Evolutionary conservation across 2,797 vertebrate genomes (phyloP).

Genomic region (Hypotaenidia okinawae): DNA sequence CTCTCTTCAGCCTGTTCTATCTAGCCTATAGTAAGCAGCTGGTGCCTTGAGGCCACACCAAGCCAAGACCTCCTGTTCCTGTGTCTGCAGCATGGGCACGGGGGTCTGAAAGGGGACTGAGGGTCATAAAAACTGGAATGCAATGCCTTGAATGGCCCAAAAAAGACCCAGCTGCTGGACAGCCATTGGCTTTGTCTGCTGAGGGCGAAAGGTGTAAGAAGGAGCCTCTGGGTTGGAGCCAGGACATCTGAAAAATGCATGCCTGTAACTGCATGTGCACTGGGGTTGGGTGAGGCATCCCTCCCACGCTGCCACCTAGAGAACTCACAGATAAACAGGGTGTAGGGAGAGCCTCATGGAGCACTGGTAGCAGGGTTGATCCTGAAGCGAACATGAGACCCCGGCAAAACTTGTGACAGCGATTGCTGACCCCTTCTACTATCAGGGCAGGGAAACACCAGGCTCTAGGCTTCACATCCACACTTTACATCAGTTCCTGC

Average conservation of each 20-base stretch:
- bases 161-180: neutral
- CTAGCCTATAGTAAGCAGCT: neutral
- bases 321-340: rapidly evolving
- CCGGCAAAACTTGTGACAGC: neutral
- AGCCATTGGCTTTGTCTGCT: neutral
- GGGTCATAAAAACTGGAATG: neutral
- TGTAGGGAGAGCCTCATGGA: rapidly evolving
- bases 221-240: neutral
- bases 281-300: neutral
- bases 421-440: neutral
- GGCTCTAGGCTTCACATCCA: neutral
- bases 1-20: neutral
- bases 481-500: neutral
- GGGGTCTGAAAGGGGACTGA: neutral
- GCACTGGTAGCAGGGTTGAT: neutral
- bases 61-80: neutral
- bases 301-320: neutral
- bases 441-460: neutral
- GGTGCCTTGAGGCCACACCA: neutral
- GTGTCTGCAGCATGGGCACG: neutral
- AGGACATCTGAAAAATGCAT: neutral
- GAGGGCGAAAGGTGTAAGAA: neutral
- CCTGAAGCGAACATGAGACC: neutral
- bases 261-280: rapidly evolving
- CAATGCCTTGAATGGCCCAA: neutral